Evolutionary conservation across 1,140 invertebrate genomes (phyloP), one percentile per base, ranked within the genome.

Genomic region (Drosophila pachea): DNA sequence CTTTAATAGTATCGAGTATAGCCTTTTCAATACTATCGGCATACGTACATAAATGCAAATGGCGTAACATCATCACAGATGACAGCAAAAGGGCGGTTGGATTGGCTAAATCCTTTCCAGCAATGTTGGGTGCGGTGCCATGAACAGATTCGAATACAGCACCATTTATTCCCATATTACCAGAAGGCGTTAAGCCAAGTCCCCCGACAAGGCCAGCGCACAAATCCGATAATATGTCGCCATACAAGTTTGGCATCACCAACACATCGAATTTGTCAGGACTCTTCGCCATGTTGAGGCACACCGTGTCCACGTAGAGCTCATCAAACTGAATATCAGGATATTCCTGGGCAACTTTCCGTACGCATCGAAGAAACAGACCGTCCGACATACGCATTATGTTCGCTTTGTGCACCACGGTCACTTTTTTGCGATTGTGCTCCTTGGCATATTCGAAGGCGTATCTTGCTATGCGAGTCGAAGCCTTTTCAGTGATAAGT

Each of bases 351-450:
- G 98, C 97, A 73, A 95, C 95, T 69, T 99, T 95, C 67, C 98
- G 94, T 90, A 97, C 99, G 89, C 97, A 99, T 68, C 96, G 93
- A 79, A 99, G 92, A 91, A 99, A 99, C 12, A 99, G 92, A 86
- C 99, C 99, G 90, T 99, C 99, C 4, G 98, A 99, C 97, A 99
- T 99, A 88, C 98, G 94, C 97, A 99, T 99, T 87, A 99, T 99
- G 89, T 99, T 99, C 9, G 98, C 98, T 92, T 99, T 99, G 91
- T 99, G 99, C 11, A 99, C 99, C 68, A 98, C 99, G 29, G 98
- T 99, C 43, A 99, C 96, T 91, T 96, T 97, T 89, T 94, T 94
- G 68, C 99, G 93, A 70, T 95, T 95, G 90, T 99, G 98, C 35
- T 96, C 94, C 75, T 94, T 93, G 49, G 98, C 98, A 92, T 99